Evolutionary conservation across 2,797 vertebrate species (phyloP).

Genomic region (Rhabdophis nuchalis): DNA sequence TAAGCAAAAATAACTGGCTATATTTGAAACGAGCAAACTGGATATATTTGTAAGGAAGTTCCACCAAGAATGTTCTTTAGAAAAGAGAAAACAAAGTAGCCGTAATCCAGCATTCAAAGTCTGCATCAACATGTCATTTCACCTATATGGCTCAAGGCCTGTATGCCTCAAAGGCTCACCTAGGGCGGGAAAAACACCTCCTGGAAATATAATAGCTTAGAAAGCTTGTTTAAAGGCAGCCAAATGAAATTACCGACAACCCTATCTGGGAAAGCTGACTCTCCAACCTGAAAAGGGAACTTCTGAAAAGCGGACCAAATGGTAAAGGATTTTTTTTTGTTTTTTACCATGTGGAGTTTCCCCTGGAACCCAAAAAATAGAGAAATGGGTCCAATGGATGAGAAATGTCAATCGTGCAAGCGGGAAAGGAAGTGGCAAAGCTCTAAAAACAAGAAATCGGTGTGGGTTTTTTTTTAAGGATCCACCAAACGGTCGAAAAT

Average conservation of each 20-base stretch:
- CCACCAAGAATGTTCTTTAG: neutral
- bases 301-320: neutral
- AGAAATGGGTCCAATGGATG: neutral
- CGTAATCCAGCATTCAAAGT: neutral
- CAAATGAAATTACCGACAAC: neutral
- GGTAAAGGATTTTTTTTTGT: neutral
- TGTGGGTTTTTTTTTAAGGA: neutral
- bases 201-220: neutral
- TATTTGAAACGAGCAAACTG: neutral
- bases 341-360: neutral
- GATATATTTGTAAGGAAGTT: neutral
- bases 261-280: neutral
- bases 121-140: neutral
- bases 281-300: neutral
- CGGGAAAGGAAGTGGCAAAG: neutral
- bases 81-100: neutral
- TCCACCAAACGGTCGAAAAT: neutral
- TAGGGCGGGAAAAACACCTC: neutral
- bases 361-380: neutral
- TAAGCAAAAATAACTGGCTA: neutral
- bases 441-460: neutral
- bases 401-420: neutral
- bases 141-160: neutral
- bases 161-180: neutral
- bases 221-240: neutral